These are phyloP conservation scores for Drosophila paramelanica DNA, from an alignment of 2,888 invertebrate species.

Conservation along the genomic window DNA sequence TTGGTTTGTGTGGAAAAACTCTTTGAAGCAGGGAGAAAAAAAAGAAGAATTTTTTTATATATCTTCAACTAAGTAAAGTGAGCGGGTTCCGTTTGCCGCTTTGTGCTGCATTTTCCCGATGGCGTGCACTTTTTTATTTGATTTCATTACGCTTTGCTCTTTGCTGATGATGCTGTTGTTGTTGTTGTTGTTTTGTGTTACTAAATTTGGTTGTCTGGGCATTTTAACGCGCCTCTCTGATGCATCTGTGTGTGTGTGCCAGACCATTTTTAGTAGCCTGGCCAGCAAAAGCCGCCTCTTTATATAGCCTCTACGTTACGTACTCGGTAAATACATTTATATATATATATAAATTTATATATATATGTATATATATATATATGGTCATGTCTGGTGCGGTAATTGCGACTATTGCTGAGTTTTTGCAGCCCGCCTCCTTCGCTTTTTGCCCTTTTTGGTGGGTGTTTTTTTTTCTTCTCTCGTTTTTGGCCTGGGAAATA, in stretches of 20 bases:
- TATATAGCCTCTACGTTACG: constrained; percentile 49
- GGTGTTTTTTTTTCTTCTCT: constrained; percentile 51
- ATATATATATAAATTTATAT: constrained; percentile 19
- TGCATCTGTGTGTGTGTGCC: constrained; percentile 44
- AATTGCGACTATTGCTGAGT: constrained; percentile 64
- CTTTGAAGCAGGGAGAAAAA: constrained; percentile 61
- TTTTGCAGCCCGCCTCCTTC: constrained; percentile 45
- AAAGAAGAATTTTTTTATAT: constrained; percentile 18
- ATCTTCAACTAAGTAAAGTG: constrained; percentile 42
- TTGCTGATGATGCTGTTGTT: constrained; percentile 62
- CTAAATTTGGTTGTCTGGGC: constrained; percentile 80
- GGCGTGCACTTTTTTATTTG: constrained; percentile 69
- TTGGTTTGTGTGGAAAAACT: constrained; percentile 52
- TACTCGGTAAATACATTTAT: constrained; percentile 19
- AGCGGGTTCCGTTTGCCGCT: constrained; percentile 29
- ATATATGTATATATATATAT: constrained; percentile 43
- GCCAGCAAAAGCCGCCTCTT: constrained; percentile 50
- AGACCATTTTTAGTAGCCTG: constrained; percentile 79
- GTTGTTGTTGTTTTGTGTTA: constrained; percentile 62
- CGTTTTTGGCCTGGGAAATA: constrained; percentile 52
- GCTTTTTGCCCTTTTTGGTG: constrained; percentile 72
- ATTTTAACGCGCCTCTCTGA: constrained; percentile 57
- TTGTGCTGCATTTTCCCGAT: constrained; percentile 32
- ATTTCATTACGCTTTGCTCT: constrained; percentile 68
- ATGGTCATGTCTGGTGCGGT: constrained; percentile 65